Conservation (phyloP, 2,113 vertebrate genomes). For the Tragelaphus scriptus region DNA sequence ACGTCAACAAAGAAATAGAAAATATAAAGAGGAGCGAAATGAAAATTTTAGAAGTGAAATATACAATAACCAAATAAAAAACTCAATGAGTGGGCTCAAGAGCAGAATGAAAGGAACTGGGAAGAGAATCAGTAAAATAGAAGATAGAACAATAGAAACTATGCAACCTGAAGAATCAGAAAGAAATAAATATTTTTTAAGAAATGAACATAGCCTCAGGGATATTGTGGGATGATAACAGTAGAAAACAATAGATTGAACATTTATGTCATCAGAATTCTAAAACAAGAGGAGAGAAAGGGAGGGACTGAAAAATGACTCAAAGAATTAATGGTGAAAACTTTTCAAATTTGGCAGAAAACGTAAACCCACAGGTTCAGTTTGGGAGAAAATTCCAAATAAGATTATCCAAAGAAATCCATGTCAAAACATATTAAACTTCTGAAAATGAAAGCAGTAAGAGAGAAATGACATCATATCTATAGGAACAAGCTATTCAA, state of each 20-base stretch:
- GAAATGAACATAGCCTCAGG: not conserved
- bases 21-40: not conserved
- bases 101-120: not conserved
- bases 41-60: not conserved
- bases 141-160: not conserved
- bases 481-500: not conserved
- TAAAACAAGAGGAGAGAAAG: not conserved
- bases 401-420: not conserved
- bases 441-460: not conserved
- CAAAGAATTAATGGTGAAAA: not conserved
- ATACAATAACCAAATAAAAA: not conserved
- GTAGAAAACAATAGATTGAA: not conserved
- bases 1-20: not conserved
- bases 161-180: not conserved
- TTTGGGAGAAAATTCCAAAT: not conserved
- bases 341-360: not conserved
- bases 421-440: not conserved
- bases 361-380: not conserved
- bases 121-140: not conserved
- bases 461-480: not conserved
- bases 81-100: not conserved
- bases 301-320: not conserved
- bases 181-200: not conserved
- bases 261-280: not conserved
- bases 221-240: not conserved